phyloP scores from a whole-genome alignment of 1,140 invertebrate species.

The Drosophila funebris region DNA sequence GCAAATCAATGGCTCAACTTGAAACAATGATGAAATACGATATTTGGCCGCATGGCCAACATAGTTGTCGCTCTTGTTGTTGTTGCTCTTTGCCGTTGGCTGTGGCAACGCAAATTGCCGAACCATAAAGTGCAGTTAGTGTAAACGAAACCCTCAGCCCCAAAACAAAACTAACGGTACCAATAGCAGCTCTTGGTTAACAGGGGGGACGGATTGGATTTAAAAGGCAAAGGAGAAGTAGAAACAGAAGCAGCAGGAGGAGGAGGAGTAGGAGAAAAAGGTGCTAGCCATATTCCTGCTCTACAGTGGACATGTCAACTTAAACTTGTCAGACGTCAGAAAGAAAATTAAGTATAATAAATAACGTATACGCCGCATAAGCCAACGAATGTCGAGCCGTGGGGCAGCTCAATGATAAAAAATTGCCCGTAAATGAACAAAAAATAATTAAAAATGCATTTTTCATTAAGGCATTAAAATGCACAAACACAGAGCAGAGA shows the following conservation, averaged over 20 bases:
- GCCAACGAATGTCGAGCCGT: slow-evolving; percentile 46
- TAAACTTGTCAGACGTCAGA: slow-evolving; percentile 58
- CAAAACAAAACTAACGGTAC: slow-evolving; percentile 39
- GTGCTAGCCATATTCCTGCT: no score
- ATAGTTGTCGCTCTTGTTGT: background rate
- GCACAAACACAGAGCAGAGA: slow-evolving; percentile 27
- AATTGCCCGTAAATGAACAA: slow-evolving; percentile 70
- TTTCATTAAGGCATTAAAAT: slow-evolving; percentile 79
- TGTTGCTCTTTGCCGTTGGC: background rate
- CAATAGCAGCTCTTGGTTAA: slow-evolving; percentile 8
- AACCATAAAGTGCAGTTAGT: slow-evolving; percentile 47
- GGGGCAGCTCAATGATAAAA: slow-evolving; percentile 35
- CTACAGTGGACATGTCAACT: slow-evolving; percentile 31
- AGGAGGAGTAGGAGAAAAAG: background rate
- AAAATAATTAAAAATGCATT: slow-evolving; percentile 81
- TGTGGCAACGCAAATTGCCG: slow-evolving; percentile 20
- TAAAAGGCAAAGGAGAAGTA: background rate
- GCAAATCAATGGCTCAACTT: slow-evolving; percentile 68
- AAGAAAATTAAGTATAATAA: slow-evolving; percentile 60
- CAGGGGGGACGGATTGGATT: background rate
- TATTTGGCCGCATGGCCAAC: slow-evolving; percentile 51
- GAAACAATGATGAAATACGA: slow-evolving; percentile 71
- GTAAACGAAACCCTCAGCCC: slow-evolving; percentile 34
- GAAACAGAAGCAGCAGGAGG: background rate
- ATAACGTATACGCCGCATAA: slow-evolving; percentile 76